Evolutionary conservation across 2,888 invertebrate species (phyloP).

Genomic region (Protonemura montana): DNA sequence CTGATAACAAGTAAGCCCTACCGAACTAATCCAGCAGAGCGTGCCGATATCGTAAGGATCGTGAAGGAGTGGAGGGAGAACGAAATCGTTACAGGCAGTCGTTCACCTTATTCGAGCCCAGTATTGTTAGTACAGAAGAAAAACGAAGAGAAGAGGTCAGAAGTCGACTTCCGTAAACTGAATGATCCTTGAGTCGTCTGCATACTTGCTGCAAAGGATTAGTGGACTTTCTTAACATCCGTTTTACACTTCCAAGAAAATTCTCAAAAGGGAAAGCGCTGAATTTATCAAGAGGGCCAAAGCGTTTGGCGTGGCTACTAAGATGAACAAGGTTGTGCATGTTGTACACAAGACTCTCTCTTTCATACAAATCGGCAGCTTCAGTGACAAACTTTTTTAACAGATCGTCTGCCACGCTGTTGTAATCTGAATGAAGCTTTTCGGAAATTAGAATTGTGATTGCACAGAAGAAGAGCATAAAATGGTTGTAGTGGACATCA

Average conservation of each 20-base stretch:
- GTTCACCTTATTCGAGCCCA: no score
- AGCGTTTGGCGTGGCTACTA: constrained; percentile 48
- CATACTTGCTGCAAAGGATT: constrained; percentile 46
- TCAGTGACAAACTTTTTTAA: constrained; percentile 22
- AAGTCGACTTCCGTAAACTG: background rate
- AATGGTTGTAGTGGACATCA: constrained; percentile 1
- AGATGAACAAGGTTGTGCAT: constrained; percentile 24
- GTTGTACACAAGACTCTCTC: constrained; percentile 26
- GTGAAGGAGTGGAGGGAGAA: no score
- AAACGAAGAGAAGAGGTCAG: no score
- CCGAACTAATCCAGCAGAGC: no score
- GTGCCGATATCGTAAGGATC: no score
- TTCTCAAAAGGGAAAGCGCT: constrained; percentile 52
- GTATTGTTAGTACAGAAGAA: no score
- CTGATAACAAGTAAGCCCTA: background rate
- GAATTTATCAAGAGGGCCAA: constrained; percentile 50
- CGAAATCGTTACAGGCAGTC: no score
- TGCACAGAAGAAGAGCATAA: constrained; percentile 43
- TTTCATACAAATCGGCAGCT: constrained; percentile 26
- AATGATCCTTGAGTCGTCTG: background rate
- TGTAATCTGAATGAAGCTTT: constrained; percentile 5
- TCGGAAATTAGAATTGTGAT: constrained; percentile 23
- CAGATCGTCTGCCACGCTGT: background rate
- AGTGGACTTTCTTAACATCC: constrained; percentile 42
- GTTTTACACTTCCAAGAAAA: constrained; percentile 48